These are phyloP conservation scores for Ctenoplectra terminalis DNA, from an alignment of 1,140 invertebrate species.

Conservation along the genomic window DNA sequence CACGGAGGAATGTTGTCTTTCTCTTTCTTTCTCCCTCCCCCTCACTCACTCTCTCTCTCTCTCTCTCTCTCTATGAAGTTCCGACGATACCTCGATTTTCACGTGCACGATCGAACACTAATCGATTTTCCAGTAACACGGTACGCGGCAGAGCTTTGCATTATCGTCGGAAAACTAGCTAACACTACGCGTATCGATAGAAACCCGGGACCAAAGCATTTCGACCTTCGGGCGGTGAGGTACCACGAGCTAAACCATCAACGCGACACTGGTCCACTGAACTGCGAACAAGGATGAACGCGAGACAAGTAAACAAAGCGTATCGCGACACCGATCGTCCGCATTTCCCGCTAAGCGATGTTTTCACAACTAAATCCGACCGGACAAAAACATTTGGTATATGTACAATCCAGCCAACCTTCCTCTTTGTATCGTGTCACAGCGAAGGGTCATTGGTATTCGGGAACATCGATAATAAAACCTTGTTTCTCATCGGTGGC, in stretches of 20 bases:
- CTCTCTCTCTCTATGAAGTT: no score
- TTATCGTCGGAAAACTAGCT: background rate
- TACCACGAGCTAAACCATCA: background rate
- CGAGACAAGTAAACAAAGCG: constrained; percentile 3
- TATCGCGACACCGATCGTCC: constrained; percentile 10
- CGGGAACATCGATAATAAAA: background rate
- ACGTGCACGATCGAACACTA: background rate
- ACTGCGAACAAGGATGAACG: background rate
- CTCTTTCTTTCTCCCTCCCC: background rate
- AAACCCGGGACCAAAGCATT: background rate
- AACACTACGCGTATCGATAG: background rate
- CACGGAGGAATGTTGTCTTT: constrained; percentile 18
- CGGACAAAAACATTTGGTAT: background rate
- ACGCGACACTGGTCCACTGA: constrained; percentile 1
- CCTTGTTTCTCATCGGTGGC: background rate
- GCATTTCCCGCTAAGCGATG: background rate
- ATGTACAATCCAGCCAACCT: no score
- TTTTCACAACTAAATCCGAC: background rate
- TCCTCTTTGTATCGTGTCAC: background rate
- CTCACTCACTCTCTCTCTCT: background rate
- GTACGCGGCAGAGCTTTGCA: background rate
- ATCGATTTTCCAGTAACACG: constrained; percentile 39
- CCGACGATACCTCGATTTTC: constrained; percentile 34
- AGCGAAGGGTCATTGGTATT: constrained; percentile 3
- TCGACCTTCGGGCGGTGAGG: background rate